Evolutionary conservation across 2,797 vertebrate genomes (phyloP).

Genomic region (Spinus olivaceus): DNA sequence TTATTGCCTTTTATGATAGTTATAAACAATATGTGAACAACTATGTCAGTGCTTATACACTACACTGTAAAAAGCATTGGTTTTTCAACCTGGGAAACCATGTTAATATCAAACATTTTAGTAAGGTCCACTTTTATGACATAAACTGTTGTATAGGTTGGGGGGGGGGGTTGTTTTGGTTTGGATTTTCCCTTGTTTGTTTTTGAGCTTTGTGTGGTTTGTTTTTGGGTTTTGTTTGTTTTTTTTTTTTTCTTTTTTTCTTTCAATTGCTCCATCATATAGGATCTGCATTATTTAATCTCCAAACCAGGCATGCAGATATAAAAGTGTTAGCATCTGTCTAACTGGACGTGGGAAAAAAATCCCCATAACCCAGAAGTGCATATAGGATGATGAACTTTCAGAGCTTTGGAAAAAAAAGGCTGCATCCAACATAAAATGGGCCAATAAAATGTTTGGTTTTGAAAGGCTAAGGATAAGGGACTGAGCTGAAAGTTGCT

Average conservation of each 20-base stretch:
- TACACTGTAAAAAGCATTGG: neutral
- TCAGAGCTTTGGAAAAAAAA: neutral
- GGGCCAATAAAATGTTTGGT: neutral
- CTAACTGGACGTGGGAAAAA: neutral
- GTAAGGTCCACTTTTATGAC: neutral
- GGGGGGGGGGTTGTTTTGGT: rapidly evolving
- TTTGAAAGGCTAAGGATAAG: neutral
- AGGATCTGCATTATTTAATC: neutral
- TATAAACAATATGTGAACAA: neutral
- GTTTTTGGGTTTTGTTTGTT: neutral
- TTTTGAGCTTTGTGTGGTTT: neutral
- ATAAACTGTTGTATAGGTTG: neutral
- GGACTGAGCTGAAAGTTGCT: neutral
- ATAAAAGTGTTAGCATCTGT: neutral
- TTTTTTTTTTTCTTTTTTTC: neutral
- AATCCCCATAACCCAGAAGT: neutral
- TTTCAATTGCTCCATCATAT: neutral
- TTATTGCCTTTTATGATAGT: neutral
- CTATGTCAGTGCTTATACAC: neutral
- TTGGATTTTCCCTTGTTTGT: neutral
- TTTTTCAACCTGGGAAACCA: neutral
- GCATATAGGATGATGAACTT: neutral
- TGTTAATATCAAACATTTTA: neutral
- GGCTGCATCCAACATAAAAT: neutral
- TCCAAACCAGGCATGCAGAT: neutral